Evolutionary conservation across 2,797 vertebrate species (phyloP).

Genomic region (Caiman crocodilus): DNA sequence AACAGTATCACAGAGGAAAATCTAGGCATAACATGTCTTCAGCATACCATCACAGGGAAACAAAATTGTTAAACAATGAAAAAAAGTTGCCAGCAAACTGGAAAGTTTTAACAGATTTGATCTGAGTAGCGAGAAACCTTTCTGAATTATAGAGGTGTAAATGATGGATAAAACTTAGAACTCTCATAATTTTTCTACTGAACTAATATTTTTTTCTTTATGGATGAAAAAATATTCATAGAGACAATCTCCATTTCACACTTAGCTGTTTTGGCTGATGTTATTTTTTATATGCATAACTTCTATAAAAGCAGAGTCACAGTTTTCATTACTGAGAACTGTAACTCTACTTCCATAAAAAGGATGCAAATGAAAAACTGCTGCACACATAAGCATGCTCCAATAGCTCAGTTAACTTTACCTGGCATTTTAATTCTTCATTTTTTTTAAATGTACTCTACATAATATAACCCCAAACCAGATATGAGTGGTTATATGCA

Average conservation of each 20-base stretch:
- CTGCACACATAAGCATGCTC: conserved; percentile 3
- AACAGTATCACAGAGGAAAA: not conserved
- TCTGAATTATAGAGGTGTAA: not conserved
- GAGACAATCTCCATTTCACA: not conserved
- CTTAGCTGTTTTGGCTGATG: not conserved
- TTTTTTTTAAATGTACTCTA: conserved; percentile 52
- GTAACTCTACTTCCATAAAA: conserved; percentile 42
- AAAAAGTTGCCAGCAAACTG: not conserved
- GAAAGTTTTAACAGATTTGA: not conserved
- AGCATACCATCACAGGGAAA: not conserved
- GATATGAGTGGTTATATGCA: conserved; percentile 47
- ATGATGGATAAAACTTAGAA: not conserved
- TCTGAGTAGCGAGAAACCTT: not conserved
- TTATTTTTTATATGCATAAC: not conserved
- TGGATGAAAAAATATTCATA: conserved; percentile 3
- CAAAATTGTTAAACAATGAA: not conserved
- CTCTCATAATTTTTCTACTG: not conserved
- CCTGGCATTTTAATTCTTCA: conserved; percentile 55
- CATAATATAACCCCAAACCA: conserved; percentile 36
- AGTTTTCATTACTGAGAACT: conserved; percentile 36
- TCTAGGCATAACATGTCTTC: not conserved
- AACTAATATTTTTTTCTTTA: conserved; percentile 1
- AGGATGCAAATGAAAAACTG: conserved; percentile 33
- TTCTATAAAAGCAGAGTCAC: conserved; percentile 33
- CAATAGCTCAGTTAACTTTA: conserved; percentile 24